Evolutionary conservation across 2,113 vertebrate genomes (phyloP), one percentile per base, ranked within the genome.

Genomic region (Callipepla californica): DNA sequence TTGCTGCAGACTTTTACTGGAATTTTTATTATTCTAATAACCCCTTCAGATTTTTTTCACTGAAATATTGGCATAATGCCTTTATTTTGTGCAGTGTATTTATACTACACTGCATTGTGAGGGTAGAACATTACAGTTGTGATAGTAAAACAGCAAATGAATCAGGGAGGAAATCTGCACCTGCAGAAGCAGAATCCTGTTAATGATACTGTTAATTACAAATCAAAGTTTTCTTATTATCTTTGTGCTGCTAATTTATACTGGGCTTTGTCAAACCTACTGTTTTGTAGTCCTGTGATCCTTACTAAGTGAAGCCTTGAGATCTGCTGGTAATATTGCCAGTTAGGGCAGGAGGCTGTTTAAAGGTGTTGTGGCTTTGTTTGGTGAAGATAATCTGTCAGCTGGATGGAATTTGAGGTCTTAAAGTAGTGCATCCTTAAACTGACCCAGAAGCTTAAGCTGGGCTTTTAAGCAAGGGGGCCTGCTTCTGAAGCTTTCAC

Each of bases 21-120:
- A 15, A 14, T 13, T 1, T 13, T 28, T 88, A 69, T 70, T 50
- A 15, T 25, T 68, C 83, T 63, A 74, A 32, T 58, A 45, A 62
- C 16, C 7, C 59, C 25, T 61, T 86, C 17, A 70, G 34, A 3
- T 80, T 80, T 91, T 59, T 23, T 23, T 51, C 77, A 77, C 20
- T 70, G 19, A 87, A 74, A 28, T 63, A 2, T 40, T 80, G 25
- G n/a, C 53, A 50, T 76, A 7, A 6, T 69, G 38, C 38, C 25
- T 77, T 84, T 92, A 25, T 28, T 85, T 85, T 83, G 50, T 74
- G 79, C 45, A 5, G 13, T 51, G 30, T 62, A 36, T 84, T 92
- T 79, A 50, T 90, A 92, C 88, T 58, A 13, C 55, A 75, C 84
- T 78, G 34, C 26, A 11, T 44, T 82, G 19, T 79, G 22, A 34